Conservation (phyloP, 2,797 vertebrate genomes). For the Gouania willdenowi region DNA sequence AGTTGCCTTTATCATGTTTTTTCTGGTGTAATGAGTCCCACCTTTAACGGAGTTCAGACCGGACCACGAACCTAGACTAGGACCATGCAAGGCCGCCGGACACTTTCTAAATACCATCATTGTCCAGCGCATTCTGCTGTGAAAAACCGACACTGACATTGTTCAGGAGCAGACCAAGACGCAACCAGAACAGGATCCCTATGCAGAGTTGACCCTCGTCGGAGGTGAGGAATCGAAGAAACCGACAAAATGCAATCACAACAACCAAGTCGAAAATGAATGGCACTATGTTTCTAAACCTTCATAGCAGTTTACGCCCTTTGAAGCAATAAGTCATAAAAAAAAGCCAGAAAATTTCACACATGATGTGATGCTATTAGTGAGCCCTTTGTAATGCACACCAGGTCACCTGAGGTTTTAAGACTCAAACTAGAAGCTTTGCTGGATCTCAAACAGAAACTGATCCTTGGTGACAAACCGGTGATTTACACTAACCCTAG, state of each 20-base stretch:
- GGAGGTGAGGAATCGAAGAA: constrained; percentile 27
- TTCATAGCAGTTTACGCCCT: constrained; percentile 27
- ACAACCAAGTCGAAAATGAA: constrained; percentile 17
- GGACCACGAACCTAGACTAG: too few species aligned
- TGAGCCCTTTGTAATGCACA: constrained; percentile 29
- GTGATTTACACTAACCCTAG: constrained; percentile 60
- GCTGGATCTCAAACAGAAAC: constrained; percentile 57
- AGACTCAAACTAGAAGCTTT: constrained; percentile 55
- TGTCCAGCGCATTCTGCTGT: constrained; percentile 60
- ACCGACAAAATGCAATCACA: too few species aligned
- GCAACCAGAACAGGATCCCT: constrained; percentile 36
- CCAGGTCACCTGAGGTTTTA: constrained; percentile 40
- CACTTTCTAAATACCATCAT: constrained; percentile 55
- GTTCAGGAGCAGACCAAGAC: constrained; percentile 64
- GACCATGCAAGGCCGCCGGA: too few species aligned
- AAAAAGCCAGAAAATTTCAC: constrained; percentile 11
- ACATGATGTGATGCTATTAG: constrained; percentile 23
- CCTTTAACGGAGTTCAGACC: too few species aligned
- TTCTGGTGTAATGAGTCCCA: too few species aligned
- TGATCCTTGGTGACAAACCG: constrained; percentile 41
- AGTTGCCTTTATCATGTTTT: too few species aligned
- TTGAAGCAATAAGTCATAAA: constrained; percentile 15
- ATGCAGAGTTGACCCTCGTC: constrained; percentile 53
- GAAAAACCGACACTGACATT: constrained; percentile 63
- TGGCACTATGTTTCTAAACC: constrained; percentile 23